These are phyloP conservation scores for Drosophila sproati DNA, from an alignment of 1,140 invertebrate genomes.

Conservation along the genomic window DNA sequence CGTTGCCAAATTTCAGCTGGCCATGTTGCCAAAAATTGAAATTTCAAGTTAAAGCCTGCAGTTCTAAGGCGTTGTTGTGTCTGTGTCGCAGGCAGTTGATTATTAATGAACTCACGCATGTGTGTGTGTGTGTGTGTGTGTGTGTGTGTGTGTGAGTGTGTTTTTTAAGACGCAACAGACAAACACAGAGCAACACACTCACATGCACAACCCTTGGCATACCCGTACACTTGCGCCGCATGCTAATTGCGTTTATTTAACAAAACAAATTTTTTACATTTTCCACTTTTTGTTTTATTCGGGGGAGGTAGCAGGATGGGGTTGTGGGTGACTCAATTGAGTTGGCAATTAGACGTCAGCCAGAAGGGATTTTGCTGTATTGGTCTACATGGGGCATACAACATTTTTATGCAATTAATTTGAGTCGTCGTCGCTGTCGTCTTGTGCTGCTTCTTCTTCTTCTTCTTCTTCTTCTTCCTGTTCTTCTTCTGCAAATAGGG, in stretches of 20 bases:
- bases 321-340: slow-evolving; percentile 53
- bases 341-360: slow-evolving; percentile 68
- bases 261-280: slow-evolving; percentile 74
- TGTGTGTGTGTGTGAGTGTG: slow-evolving; percentile 14
- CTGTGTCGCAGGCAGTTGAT: slow-evolving; percentile 14
- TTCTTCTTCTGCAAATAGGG: slow-evolving; percentile 5
- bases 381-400: slow-evolving; percentile 20
- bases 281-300: slow-evolving; percentile 14
- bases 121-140: slow-evolving; percentile 4
- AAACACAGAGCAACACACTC: slow-evolving; percentile 6
- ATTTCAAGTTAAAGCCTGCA: slow-evolving; percentile 2
- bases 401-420: slow-evolving; percentile 82
- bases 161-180: slow-evolving; percentile 27
- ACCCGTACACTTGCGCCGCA: slow-evolving; percentile 40
- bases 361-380: slow-evolving; percentile 35
- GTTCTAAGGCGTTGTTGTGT: slow-evolving; percentile 18
- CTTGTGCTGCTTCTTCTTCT: not conserved
- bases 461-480: slow-evolving; percentile 1
- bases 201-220: slow-evolving; percentile 32
- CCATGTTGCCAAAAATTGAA: slow-evolving; percentile 32
- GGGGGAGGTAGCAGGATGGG: not conserved
- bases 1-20: slow-evolving; percentile 23
- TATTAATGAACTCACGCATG: slow-evolving; percentile 40
- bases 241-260: slow-evolving; percentile 82
- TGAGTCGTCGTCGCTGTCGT: slow-evolving; percentile 57